Base-by-base conservation (phyloP, 2,888 invertebrate genomes). In the Notodonta dromedarius region DNA sequence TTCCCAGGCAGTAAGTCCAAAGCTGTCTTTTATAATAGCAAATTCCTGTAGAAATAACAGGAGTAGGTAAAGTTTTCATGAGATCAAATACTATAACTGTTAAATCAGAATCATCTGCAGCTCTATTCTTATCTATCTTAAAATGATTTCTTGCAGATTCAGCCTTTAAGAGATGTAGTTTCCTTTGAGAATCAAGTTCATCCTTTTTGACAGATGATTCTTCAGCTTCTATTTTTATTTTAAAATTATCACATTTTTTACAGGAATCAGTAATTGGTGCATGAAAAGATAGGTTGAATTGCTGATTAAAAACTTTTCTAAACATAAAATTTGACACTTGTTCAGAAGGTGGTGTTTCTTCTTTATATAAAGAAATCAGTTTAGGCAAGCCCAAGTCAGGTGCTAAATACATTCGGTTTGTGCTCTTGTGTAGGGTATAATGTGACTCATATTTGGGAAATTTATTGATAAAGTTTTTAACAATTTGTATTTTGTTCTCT, bases 401-500 rank as follows among this genome's bases (percentile, higher is more conserved):
- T 39, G 59, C 40, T 56, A 59, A 56, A 24, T 59, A 62, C 53
- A 46, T 50, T 57, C 59, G 42, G n/a, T 59, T 65, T 56, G 56
- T 53, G 52, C 59, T 59, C 63, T 68, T 68, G 56, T 68, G 63
- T 59, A 59, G 57, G 46, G 65, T 63, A 56, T 65, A 67, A 54
- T 67, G 65, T 46, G 67, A 67, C 53, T 67, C 63, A 65, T 67
- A 65, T 58, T 56, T 61, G n/a, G 65, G 63, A 63, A 67, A 65
- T 53, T 52, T 67, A 57, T 69, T 63, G 44, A 68, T 73, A 56
- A 73, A 69, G 48, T 60, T 24, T 24, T 24, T 1, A 24, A 24
- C 24, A 24, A 24, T 24, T 2, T 2, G 24, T 24, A 2, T 24
- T 24, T 24, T 50, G 56, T 24, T 24, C 24, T 24, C 24, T 24